Conservation (phyloP, 2,113 vertebrate genomes). For the Scartelaos histophorus region DNA sequence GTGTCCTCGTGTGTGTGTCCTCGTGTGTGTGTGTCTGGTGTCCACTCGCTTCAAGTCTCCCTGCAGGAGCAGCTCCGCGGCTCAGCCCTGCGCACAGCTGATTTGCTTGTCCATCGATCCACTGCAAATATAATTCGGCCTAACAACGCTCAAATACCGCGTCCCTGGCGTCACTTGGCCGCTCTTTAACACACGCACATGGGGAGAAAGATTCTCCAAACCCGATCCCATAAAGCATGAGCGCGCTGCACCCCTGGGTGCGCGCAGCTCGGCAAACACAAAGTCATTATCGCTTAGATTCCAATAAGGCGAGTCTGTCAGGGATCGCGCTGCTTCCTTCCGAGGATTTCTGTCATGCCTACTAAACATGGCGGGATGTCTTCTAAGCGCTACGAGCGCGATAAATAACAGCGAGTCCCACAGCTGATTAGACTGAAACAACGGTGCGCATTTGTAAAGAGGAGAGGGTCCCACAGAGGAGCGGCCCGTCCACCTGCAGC, state of each 20-base stretch:
- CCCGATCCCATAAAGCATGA: constrained; percentile 53
- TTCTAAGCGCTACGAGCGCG: constrained; percentile 72
- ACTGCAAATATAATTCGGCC: constrained; percentile 60
- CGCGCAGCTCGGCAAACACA: constrained; percentile 69
- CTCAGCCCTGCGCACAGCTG: constrained; percentile 34
- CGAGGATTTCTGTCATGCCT: constrained; percentile 75
- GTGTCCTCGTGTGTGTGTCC: too few species aligned
- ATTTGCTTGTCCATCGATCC: constrained; percentile 58
- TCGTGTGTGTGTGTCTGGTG: constrained; percentile 20
- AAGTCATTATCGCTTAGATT: constrained; percentile 77
- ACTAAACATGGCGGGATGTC: constrained; percentile 72
- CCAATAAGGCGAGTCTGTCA: constrained; percentile 75
- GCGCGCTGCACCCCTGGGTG: constrained; percentile 67
- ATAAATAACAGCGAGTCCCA: constrained; percentile 76
- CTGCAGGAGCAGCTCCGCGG: constrained; percentile 37
- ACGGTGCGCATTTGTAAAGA: constrained; percentile 74
- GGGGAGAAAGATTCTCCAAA: constrained; percentile 43
- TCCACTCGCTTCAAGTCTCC: constrained; percentile 9
- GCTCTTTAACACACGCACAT: constrained; percentile 51
- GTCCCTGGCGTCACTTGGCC: constrained; percentile 59
- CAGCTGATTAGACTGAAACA: constrained; percentile 87
- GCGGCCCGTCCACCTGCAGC: constrained; percentile 73
- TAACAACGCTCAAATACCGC: constrained; percentile 59
- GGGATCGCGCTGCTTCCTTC: constrained; percentile 70
- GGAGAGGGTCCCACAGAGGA: constrained; percentile 54